Conservation (phyloP, 2,888 invertebrate species). For the Torymus aiolomorphi region DNA sequence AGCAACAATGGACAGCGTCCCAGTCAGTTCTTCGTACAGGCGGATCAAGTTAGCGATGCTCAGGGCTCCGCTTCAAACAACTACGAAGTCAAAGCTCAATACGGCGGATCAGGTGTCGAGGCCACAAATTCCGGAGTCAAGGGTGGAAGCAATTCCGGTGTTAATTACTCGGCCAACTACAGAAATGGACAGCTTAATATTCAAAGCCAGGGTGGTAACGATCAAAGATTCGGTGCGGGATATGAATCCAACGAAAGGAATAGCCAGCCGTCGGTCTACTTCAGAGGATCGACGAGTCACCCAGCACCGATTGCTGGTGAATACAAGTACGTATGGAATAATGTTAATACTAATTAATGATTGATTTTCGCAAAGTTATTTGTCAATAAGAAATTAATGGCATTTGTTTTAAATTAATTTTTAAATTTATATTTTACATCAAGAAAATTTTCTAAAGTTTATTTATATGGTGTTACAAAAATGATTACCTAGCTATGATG, state of each 20-base stretch:
- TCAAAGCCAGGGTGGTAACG: background rate
- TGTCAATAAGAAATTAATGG: no score
- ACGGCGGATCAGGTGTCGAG: slow-evolving; percentile 14
- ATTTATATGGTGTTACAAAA: no score
- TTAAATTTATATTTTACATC: no score
- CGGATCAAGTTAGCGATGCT: background rate
- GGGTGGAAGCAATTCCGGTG: background rate
- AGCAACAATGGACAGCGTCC: no score
- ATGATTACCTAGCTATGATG: no score
- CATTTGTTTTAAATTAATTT: no score
- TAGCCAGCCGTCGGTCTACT: background rate
- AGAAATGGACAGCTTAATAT: slow-evolving; percentile 8
- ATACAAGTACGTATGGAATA: background rate
- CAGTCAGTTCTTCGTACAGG: no score
- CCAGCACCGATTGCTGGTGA: background rate
- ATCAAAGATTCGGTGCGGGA: background rate
- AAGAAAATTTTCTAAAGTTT: no score
- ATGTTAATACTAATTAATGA: no score
- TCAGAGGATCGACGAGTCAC: background rate
- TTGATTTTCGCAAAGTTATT: no score
- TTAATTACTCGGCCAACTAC: slow-evolving; percentile 6
- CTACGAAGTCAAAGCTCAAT: slow-evolving; percentile 15
- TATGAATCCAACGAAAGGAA: background rate
- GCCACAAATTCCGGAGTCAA: slow-evolving; percentile 21
- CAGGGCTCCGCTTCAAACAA: slow-evolving; percentile 44